These are phyloP conservation scores for Caenorhabditis macrosperma DNA, from an alignment of 2,888 invertebrate genomes.

Conservation along the genomic window DNA sequence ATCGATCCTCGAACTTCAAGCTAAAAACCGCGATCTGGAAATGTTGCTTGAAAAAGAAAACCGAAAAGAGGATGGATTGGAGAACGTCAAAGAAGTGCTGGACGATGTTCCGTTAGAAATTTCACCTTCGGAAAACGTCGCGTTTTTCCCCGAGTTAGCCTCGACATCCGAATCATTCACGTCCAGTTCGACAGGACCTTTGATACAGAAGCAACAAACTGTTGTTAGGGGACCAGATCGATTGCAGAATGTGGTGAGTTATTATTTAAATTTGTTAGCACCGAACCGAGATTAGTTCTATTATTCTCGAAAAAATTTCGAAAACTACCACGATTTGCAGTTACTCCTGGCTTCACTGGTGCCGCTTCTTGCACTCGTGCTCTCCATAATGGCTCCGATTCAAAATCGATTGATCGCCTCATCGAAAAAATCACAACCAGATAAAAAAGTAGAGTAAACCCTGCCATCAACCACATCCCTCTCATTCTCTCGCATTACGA, in stretches of 20 bases:
- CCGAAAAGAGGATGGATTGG: not conserved
- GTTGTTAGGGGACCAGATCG: slow-evolving; percentile 12
- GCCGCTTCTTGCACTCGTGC: slow-evolving; percentile 62
- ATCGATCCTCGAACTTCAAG: slow-evolving; percentile 60
- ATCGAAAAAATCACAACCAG: not conserved
- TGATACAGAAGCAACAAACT: slow-evolving; percentile 14
- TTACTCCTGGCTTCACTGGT: slow-evolving; percentile 61
- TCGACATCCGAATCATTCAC: slow-evolving; percentile 15
- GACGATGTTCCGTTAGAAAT: slow-evolving; percentile 20
- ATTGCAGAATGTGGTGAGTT: slow-evolving; percentile 23
- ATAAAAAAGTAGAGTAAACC: slow-evolving; percentile 23
- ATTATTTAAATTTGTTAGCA: not conserved
- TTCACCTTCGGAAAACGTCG: slow-evolving; percentile 35
- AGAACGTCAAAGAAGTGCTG: not conserved
- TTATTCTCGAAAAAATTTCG: not conserved
- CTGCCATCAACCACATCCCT: not conserved
- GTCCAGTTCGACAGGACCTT: slow-evolving; percentile 1
- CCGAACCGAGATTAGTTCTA: not conserved
- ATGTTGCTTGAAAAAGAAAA: slow-evolving; percentile 8
- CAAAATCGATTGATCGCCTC: slow-evolving; percentile 41
- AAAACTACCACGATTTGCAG: slow-evolving; percentile 47
- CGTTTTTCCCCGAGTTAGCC: slow-evolving; percentile 18
- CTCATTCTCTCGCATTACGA: not conserved
- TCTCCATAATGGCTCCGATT: slow-evolving; percentile 57
- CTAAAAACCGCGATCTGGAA: slow-evolving; percentile 46